Evolutionary conservation across 2,888 invertebrate genomes (phyloP).

Genomic region (Aleiodes alternator): DNA sequence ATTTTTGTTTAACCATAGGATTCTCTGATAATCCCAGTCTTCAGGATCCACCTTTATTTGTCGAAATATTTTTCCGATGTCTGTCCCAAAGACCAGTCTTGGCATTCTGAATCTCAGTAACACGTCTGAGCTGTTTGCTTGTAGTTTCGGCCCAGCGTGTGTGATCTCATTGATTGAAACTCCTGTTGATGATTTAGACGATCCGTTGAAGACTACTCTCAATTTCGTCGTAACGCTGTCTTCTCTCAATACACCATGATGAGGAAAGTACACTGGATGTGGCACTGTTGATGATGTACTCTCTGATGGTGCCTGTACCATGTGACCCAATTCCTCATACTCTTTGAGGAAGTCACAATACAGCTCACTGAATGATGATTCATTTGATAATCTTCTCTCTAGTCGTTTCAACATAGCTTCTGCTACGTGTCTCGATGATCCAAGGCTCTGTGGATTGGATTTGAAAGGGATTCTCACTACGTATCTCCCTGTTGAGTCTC

Average conservation of each 20-base stretch:
- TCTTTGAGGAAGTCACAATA: slow-evolving; percentile 41
- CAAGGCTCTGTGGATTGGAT: not conserved
- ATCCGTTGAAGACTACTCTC: too few species aligned
- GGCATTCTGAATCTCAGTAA: not conserved
- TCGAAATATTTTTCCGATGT: not conserved
- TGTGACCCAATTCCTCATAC: slow-evolving; percentile 42
- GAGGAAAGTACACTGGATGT: slow-evolving; percentile 37
- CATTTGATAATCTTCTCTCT: not conserved
- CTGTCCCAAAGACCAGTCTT: not conserved
- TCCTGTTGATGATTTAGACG: too few species aligned
- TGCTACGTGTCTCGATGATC: slow-evolving; percentile 23
- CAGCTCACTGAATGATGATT: too few species aligned
- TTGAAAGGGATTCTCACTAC: slow-evolving; percentile 1
- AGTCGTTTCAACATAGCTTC: too few species aligned
- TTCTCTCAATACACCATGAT: slow-evolving; percentile 35
- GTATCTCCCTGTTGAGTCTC: slow-evolving; percentile 31
- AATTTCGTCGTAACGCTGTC: too few species aligned
- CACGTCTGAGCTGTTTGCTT: too few species aligned
- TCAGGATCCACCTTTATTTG: not conserved
- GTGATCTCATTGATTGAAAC: too few species aligned
- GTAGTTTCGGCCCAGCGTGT: too few species aligned
- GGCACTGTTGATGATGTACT: not conserved
- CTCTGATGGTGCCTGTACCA: slow-evolving; percentile 17
- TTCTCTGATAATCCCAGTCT: too few species aligned
- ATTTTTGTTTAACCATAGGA: too few species aligned